Evolutionary conservation across 2,797 vertebrate genomes (phyloP), one percentile per base, ranked within the genome.

Genomic region (Odontamblyopus rebecca): DNA sequence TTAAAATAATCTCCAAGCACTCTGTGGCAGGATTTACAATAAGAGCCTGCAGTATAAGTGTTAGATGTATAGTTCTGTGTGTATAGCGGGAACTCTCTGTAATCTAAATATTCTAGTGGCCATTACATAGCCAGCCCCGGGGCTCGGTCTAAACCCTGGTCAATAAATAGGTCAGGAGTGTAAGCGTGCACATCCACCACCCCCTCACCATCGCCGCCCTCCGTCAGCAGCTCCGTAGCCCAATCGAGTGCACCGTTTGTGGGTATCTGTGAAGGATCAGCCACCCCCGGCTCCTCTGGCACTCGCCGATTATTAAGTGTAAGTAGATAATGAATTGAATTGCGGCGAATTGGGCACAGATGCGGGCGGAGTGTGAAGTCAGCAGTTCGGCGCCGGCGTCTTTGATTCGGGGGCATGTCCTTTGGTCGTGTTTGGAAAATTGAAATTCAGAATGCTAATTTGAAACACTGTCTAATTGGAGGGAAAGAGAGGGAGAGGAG

Each of bases 231-330:
- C 82, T 82, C 78, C 73, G 86, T 82, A 84, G 93, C 89, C 92
- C 92, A 95, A 95, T 95, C 94, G 95, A 94, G 96, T 95, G 95
- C 87, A 80, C 88, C 72, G 88, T 79, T 88, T 80, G 89, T 92
- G 92, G 93, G 88, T 93, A 86, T 90, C 86, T 92, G 72, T 79
- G 87, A 87, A 91, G 92, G 90, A 88, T 85, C 88, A 88, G 78
- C 89, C 86, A 85, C 85, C 83, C 82, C 87, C 78, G 74, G 89
- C 88, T 93, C 83, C 94, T 5, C n/a, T n/a, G 94, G 93, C 94
- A 93, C 79, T 81, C 89, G 81, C 87, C 90, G 95, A 94, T 95
- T 94, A 95, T 95, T 93, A 93, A 93, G 92, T 92, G 81, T 91
- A 94, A 93, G 89, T 83, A 50, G 91, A 92, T 94, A 94, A 93